phyloP scores from a whole-genome alignment of 2,797 vertebrate species.

The Arnoldichthys spilopterus region DNA sequence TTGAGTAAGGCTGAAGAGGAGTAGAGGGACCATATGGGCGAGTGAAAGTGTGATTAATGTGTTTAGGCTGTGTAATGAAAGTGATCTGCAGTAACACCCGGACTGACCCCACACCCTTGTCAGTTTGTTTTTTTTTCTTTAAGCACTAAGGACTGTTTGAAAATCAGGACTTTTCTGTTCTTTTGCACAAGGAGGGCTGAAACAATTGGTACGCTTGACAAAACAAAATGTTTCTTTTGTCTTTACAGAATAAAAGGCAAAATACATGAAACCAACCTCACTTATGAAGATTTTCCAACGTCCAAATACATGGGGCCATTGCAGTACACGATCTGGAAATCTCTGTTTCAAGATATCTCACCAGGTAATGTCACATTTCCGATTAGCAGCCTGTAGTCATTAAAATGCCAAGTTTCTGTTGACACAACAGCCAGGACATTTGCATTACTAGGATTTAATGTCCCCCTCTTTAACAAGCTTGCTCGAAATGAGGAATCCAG shows the following conservation, averaged over 20 bases:
- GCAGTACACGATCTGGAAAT: slow-evolving; percentile 98
- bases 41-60: slow-evolving; percentile 58
- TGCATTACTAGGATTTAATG: not conserved
- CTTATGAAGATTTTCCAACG: slow-evolving; percentile 96
- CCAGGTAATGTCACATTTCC: slow-evolving; percentile 80
- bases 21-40: slow-evolving; percentile 38
- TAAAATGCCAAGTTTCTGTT: not conserved
- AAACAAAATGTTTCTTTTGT: slow-evolving; percentile 53
- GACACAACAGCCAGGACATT: not conserved
- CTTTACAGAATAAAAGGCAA: slow-evolving; percentile 92
- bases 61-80: slow-evolving; percentile 46
- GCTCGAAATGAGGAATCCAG: not conserved
- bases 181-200: not conserved
- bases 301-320: slow-evolving; percentile 97
- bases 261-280: slow-evolving; percentile 95
- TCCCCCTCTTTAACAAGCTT: not conserved
- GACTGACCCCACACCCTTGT: slow-evolving; percentile 33
- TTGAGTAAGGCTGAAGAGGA: slow-evolving; percentile 4
- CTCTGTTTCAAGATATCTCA: slow-evolving; percentile 94
- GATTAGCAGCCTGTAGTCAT: not conserved
- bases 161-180: slow-evolving; percentile 8
- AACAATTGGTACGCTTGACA: slow-evolving; percentile 4
- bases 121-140: slow-evolving; percentile 31
- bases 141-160: slow-evolving; percentile 27
- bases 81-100: slow-evolving; percentile 41